phyloP scores from a whole-genome alignment of 1,140 invertebrate genomes.

The Sweltsa coloradensis region DNA sequence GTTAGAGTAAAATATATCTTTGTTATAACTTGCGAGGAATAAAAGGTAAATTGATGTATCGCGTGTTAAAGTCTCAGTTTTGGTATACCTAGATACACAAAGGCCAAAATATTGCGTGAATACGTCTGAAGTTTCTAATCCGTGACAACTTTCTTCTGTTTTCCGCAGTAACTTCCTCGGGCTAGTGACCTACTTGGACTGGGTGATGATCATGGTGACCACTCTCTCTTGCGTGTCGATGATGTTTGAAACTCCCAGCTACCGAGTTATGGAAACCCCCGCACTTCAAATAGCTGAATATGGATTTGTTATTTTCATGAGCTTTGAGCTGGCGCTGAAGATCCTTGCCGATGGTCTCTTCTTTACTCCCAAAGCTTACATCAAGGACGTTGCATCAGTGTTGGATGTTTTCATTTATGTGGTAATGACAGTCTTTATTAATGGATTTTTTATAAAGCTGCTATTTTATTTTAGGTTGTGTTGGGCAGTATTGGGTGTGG shows the following conservation, averaged over 20 bases:
- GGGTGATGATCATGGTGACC: conserved; percentile 98
- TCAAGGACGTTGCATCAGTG: conserved; percentile 93
- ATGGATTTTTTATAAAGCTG: too few species aligned
- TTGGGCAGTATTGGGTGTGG: too few species aligned
- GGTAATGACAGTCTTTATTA: too few species aligned
- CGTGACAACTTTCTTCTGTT: not conserved
- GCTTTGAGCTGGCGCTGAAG: conserved; percentile 88
- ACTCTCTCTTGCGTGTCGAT: conserved; percentile 95
- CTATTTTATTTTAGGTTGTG: too few species aligned
- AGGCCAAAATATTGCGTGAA: too few species aligned
- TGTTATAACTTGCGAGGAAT: too few species aligned
- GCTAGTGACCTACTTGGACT: conserved; percentile 96
- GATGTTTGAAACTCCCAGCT: conserved; percentile 94
- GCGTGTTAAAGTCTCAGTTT: too few species aligned
- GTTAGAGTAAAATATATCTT: too few species aligned
- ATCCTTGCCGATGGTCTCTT: conserved; percentile 95
- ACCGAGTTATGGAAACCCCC: conserved; percentile 75
- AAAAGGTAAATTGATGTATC: too few species aligned
- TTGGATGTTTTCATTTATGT: conserved; percentile 96
- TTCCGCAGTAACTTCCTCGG: conserved; percentile 81
- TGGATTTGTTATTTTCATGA: conserved; percentile 97
- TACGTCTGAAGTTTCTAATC: not conserved
- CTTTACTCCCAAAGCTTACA: conserved; percentile 97
- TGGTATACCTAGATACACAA: too few species aligned
- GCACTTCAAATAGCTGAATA: conserved; percentile 92